Evolutionary conservation across 1,140 invertebrate species (phyloP).

Genomic region (Brachionus koreanus): DNA sequence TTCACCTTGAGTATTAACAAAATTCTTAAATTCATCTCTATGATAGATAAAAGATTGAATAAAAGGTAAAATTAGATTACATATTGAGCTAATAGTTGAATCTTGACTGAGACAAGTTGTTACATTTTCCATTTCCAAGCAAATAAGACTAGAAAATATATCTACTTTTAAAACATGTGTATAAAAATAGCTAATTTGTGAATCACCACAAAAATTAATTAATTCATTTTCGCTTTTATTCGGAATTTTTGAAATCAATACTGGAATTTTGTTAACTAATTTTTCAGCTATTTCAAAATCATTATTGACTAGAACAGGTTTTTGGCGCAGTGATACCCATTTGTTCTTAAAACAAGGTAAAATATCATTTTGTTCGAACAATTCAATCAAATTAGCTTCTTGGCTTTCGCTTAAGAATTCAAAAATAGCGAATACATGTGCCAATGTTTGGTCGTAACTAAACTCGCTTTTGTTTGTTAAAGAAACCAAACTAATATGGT

Average conservation of each 20-base stretch:
- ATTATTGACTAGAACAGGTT: neutral
- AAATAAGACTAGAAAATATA: neutral
- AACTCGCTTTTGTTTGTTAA: neutral
- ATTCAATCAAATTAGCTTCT: neutral
- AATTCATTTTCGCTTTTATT: neutral
- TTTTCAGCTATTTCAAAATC: slow-evolving; percentile 20
- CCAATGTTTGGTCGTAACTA: neutral
- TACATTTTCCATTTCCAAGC: neutral
- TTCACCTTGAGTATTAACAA: neutral
- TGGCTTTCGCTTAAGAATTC: neutral
- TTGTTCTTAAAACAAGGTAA: slow-evolving; percentile 14
- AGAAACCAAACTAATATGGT: neutral
- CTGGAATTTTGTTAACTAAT: neutral
- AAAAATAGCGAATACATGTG: neutral
- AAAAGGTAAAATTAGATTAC: neutral
- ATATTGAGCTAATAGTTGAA: neutral
- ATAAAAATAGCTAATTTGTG: neutral
- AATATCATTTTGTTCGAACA: neutral
- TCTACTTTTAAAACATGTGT: neutral
- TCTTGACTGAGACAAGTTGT: neutral
- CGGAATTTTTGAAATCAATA: neutral
- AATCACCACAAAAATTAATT: neutral
- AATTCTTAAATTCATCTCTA: neutral
- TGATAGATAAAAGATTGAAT: slow-evolving; percentile 1
- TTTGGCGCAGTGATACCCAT: neutral